These are phyloP conservation scores for Cinara cedri DNA, from an alignment of 2,888 invertebrate genomes.

Conservation along the genomic window DNA sequence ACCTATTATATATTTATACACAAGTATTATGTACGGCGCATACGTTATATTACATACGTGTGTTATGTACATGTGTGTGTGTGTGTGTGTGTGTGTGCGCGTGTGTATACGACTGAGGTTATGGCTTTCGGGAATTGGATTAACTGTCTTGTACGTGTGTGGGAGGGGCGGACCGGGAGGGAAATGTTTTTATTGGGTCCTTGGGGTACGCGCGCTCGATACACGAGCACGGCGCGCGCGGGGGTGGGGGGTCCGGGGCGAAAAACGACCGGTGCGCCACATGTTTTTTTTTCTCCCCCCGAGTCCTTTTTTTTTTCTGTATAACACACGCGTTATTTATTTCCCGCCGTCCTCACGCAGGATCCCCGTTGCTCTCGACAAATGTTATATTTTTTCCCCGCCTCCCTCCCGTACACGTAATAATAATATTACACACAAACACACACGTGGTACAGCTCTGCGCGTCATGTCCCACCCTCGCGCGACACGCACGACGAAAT, in stretches of 20 bases:
- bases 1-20: too few species aligned
- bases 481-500: constrained; percentile 15
- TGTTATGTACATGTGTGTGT: background rate
- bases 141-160: constrained; percentile 33
- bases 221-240: too few species aligned
- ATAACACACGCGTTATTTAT: constrained; percentile 52
- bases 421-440: background rate
- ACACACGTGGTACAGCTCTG: background rate
- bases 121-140: constrained; percentile 49
- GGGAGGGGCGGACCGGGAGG: background rate
- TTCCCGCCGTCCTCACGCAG: constrained; percentile 12
- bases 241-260: constrained; percentile 51
- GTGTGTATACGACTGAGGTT: constrained; percentile 8
- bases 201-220: constrained; percentile 26
- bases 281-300: constrained; percentile 27
- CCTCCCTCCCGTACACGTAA: background rate
- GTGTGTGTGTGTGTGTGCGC: background rate
- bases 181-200: constrained; percentile 54
- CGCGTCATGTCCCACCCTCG: constrained; percentile 11
- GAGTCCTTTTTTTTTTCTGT: constrained; percentile 25
- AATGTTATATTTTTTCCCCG: constrained; percentile 35
- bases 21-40: background rate
- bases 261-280: constrained; percentile 50
- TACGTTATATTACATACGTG: too few species aligned
- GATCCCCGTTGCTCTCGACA: constrained; percentile 23